Percentiles rank a stretch among this genome's conserved stretches.
Evolutionary conservation across 2,113 vertebrate species (phyloP).

Genomic region (Podocnemis expansa): DNA sequence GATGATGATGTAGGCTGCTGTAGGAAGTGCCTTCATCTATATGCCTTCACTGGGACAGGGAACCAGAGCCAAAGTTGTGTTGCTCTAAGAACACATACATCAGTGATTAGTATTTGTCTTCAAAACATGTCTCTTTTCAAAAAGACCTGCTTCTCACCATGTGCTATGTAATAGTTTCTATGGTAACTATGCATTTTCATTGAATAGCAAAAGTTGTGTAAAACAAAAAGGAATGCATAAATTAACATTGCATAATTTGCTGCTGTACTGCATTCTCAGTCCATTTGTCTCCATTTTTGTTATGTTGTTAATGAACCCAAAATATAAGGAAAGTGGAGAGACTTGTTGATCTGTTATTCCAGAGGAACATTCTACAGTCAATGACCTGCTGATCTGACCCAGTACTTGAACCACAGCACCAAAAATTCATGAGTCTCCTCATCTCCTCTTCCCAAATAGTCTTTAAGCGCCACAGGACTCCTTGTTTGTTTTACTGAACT

Average conservation of each 20-base stretch:
- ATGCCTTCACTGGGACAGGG: neutral
- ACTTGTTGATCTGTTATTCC: neutral
- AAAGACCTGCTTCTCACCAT: neutral
- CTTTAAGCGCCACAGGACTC: too few relatives aligned
- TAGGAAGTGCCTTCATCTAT: neutral
- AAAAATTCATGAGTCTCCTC: too few relatives aligned
- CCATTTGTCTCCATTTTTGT: neutral
- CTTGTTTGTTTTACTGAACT: too few relatives aligned
- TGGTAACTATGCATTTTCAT: constrained; percentile 50
- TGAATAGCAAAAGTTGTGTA: constrained; percentile 42
- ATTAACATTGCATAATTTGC: constrained; percentile 57
- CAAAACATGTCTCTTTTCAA: constrained; percentile 50
- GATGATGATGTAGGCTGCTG: neutral
- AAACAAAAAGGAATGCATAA: constrained; percentile 44
- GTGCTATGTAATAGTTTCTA: constrained; percentile 44
- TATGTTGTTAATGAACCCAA: neutral
- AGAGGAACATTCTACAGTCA: neutral
- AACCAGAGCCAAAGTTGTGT: neutral
- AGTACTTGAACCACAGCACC: too few relatives aligned
- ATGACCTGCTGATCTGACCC: neutral
- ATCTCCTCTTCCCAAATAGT: too few relatives aligned
- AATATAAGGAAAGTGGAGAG: neutral
- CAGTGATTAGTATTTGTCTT: neutral
- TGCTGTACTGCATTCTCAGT: constrained; percentile 1
- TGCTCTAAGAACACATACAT: neutral